A percentile compares a stretch with the other conserved stretches of the same genome.
phyloP scores from a whole-genome alignment of 2,888 invertebrate genomes.

The Troides oblongomaculatus region DNA sequence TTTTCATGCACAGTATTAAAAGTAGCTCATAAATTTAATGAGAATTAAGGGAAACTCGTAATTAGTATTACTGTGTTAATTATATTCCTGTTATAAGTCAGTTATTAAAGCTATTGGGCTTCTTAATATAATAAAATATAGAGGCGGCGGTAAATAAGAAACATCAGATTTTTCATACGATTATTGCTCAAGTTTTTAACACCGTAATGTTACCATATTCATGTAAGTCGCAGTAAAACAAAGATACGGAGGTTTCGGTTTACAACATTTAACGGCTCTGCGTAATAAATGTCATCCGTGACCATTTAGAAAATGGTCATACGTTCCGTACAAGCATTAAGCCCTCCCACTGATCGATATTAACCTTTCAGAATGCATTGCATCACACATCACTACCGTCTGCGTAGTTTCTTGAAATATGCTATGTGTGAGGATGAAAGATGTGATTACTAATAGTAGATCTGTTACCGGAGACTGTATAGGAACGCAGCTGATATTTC shows the following conservation, averaged over 20 bases:
- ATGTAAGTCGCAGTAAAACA: slow-evolving; percentile 8
- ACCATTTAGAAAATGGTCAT: slow-evolving; percentile 13
- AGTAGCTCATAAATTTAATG: too few species aligned
- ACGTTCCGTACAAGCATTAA: slow-evolving; percentile 31
- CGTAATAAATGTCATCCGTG: slow-evolving; percentile 23
- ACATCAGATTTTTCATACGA: neutral
- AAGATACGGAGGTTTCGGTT: slow-evolving; percentile 13
- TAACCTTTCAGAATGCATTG: slow-evolving; percentile 32
- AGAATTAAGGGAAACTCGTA: too few species aligned
- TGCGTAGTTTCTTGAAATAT: neutral
- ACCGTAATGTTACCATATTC: slow-evolving; percentile 5
- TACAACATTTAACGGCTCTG: slow-evolving; percentile 23
- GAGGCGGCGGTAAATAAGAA: neutral
- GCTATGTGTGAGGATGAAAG: neutral
- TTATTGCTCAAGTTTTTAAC: neutral
- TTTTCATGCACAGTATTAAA: too few species aligned
- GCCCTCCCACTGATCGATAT: slow-evolving; percentile 27
- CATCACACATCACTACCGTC: slow-evolving; percentile 16
- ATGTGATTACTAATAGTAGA: neutral
- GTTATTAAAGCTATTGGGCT: too few species aligned
- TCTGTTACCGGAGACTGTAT: too few species aligned
- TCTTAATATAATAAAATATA: neutral
- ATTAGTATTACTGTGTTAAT: too few species aligned
- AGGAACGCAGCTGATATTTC: too few species aligned
- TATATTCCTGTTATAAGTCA: too few species aligned